phyloP scores from a whole-genome alignment of 2,888 invertebrate genomes.

The Drosophila affinis region DNA sequence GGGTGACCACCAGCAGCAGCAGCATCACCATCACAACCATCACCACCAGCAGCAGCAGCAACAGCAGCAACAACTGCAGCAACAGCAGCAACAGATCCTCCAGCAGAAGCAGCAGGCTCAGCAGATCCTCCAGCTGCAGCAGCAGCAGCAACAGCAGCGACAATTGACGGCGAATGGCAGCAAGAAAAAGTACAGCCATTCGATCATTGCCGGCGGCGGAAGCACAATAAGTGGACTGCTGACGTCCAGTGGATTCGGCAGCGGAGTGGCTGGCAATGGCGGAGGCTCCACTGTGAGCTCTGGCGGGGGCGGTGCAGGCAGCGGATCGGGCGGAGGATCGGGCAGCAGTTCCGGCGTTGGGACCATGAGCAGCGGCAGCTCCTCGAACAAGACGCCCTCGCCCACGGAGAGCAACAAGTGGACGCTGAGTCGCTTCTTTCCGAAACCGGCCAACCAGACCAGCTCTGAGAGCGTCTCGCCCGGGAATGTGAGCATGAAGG shows the following conservation, averaged over 20 bases:
- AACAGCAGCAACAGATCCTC: slow-evolving; percentile 38
- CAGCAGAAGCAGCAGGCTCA: slow-evolving; percentile 31
- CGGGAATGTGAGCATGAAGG: slow-evolving; percentile 76
- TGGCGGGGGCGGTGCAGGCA: slow-evolving; percentile 5
- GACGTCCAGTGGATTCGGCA: slow-evolving; percentile 58
- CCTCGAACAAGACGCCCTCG: slow-evolving; percentile 80
- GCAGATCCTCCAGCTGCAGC: slow-evolving; percentile 26
- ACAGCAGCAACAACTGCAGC: slow-evolving; percentile 41
- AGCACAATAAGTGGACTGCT: slow-evolving; percentile 72
- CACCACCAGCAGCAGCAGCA: slow-evolving; percentile 43
- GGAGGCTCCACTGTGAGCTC: slow-evolving; percentile 13
- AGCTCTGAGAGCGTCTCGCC: slow-evolving; percentile 75
- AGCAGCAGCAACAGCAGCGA: slow-evolving; percentile 32
- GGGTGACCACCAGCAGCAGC: slow-evolving; percentile 68
- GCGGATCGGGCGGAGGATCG: slow-evolving; percentile 19
- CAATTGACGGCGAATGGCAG: slow-evolving; percentile 48
- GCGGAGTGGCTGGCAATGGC: not conserved
- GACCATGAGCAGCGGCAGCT: slow-evolving; percentile 66
- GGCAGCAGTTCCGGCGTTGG: slow-evolving; percentile 53
- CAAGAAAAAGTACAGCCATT: slow-evolving; percentile 70
- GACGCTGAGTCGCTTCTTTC: slow-evolving; percentile 80
- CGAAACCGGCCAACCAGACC: slow-evolving; percentile 70
- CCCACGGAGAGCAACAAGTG: slow-evolving; percentile 81
- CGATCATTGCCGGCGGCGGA: slow-evolving; percentile 71
- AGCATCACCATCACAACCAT: slow-evolving; percentile 35